Evolutionary conservation across 2,888 invertebrate species (phyloP), one percentile per base, ranked within the genome.

Genomic region (Drosophila crucigera): DNA sequence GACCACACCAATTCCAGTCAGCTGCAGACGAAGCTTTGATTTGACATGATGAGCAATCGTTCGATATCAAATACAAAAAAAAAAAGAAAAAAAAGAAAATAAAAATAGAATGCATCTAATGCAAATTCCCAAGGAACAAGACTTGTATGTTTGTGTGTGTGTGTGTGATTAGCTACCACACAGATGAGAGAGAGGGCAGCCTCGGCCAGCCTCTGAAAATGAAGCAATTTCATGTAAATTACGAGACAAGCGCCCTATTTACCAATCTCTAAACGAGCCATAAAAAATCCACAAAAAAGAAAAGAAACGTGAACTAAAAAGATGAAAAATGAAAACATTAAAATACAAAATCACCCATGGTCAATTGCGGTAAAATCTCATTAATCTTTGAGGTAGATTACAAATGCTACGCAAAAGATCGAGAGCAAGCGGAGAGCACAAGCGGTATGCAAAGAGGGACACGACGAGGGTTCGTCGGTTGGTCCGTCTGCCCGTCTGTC

Each of bases 211-310:
- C 76, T 65, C 50, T 33, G 72, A 31, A 88, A 89, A 89, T 91
- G 84, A 91, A 89, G 87, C 78, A 87, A 89, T 89, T 89, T 89
- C 91, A 89, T 91, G 90, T 89, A 89, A 89, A 91, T 89, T 89
- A 89, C 77, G 90, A 87, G 89, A 89, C 91, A 89, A 80, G 88
- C 89, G 81, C 87, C 78, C 83, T 73, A 80, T 82, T 90, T 78
- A 80, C 74, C 68, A 55, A 79, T 55, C 50, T 28, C 79, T 77
- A 89, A 90, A 90, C 87, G 82, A 89, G 68, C 79, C 87, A 89
- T 90, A 89, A 84, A 88, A 90, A 89, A 80, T 73, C 62, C 39
- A 68, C 60, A 77, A 58, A 73, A 73, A 73, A 73, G 2, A n/a
- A 25, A 2, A 14, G 5, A 60, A 58, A 76, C 61, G 64, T 53